These are phyloP conservation scores for Clupea harengus DNA, from an alignment of 2,113 vertebrate genomes.

Conservation along the genomic window DNA sequence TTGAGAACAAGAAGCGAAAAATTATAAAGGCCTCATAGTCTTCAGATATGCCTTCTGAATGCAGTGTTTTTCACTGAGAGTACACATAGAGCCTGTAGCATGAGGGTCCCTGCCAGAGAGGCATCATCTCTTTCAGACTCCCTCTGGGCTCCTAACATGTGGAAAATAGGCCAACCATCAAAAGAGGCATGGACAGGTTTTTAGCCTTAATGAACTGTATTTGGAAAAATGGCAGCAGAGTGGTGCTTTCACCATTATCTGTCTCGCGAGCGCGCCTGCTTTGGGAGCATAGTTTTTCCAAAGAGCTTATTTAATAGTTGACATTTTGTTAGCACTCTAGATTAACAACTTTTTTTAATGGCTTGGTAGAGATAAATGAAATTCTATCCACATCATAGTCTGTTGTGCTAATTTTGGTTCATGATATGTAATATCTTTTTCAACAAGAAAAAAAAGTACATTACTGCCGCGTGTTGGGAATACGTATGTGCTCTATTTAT, in stretches of 20 bases:
- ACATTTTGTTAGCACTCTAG: background rate
- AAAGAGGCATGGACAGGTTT: background rate
- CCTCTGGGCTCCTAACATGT: background rate
- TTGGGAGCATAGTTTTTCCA: background rate
- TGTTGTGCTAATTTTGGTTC: background rate
- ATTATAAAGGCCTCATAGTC: background rate
- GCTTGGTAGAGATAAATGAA: background rate
- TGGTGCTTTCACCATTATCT: background rate
- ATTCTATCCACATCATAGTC: background rate
- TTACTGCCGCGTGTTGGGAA: background rate
- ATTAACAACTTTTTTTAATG: background rate
- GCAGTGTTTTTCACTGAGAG: background rate
- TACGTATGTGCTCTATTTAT: background rate
- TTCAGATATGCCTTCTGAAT: background rate
- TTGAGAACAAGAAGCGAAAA: background rate
- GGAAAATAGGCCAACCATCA: slow-evolving; percentile 14
- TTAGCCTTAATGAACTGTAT: slow-evolving; percentile 13
- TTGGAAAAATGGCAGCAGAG: background rate
- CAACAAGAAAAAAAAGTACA: background rate
- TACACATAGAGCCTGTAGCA: background rate
- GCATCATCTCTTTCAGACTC: background rate
- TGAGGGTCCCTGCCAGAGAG: background rate
- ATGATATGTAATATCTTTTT: slow-evolving; percentile 5
- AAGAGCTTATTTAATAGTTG: background rate
- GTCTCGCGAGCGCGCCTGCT: background rate